Conservation (phyloP, 2,888 invertebrate species). For the Apamea epomidion region DNA sequence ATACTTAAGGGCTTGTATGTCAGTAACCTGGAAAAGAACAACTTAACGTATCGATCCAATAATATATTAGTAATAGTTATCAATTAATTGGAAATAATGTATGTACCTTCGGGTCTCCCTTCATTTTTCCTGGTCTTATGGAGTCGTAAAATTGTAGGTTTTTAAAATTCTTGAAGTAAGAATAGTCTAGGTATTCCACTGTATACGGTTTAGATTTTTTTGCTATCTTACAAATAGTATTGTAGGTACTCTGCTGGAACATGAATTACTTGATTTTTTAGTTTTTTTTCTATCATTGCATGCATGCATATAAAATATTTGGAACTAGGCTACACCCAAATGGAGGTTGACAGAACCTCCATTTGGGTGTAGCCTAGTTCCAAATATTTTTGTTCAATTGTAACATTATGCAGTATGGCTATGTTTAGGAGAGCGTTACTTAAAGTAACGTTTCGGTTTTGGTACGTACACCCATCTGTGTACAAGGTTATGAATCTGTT, state of each 20-base stretch:
- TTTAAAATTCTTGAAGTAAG: neutral
- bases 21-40: too few species aligned
- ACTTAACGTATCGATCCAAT: too few species aligned
- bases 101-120: too few species aligned
- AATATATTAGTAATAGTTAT: too few species aligned
- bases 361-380: slow-evolving; percentile 24
- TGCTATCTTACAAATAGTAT: neutral
- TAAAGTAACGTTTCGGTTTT: neutral
- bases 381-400: slow-evolving; percentile 3
- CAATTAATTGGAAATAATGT: too few species aligned
- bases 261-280: slow-evolving; percentile 13
- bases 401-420: slow-evolving; percentile 1
- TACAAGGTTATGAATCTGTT: neutral
- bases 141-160: neutral
- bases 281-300: slow-evolving; percentile 18
- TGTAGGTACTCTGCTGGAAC: slow-evolving; percentile 24
- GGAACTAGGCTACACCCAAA: too few species aligned
- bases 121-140: too few species aligned
- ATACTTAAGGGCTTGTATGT: too few species aligned
- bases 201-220: slow-evolving; percentile 2
- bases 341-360: too few species aligned
- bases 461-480: neutral
- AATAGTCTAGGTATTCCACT: neutral
- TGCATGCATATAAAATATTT: too few species aligned
- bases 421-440: neutral